A percentile compares a stretch with the other conserved stretches of the same genome.
Conservation (phyloP, 2,797 vertebrate genomes). For the Coranthus polyacanthus region DNA sequence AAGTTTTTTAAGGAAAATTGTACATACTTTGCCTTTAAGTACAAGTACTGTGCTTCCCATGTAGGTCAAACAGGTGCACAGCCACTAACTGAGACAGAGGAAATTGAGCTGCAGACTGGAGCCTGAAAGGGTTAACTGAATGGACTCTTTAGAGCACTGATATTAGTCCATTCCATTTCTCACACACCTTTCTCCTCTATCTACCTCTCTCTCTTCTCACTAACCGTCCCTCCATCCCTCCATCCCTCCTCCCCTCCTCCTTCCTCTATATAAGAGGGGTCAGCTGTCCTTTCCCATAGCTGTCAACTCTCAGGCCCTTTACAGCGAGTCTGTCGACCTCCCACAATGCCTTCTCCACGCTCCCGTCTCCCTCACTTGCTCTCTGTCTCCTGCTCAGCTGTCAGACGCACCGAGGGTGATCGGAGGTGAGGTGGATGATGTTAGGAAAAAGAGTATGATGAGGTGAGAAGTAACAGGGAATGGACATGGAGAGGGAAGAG, state of each 20-base stretch:
- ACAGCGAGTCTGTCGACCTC: constrained; percentile 57
- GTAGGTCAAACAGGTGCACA: too few species aligned
- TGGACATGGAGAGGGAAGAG: constrained; percentile 3
- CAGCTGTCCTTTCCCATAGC: constrained; percentile 71
- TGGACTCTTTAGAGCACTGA: constrained; percentile 53
- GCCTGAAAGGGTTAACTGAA: constrained; percentile 50
- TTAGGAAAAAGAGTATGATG: constrained; percentile 26
- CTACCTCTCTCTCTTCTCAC: constrained; percentile 18
- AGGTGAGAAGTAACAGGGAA: constrained; percentile 1
- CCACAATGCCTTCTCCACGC: constrained; percentile 11
- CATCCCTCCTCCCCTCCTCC: constrained; percentile 38
- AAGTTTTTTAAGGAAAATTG: too few species aligned
- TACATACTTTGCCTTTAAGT: too few species aligned
- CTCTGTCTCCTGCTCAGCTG: constrained; percentile 27
- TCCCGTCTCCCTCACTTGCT: not conserved
- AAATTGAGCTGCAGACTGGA: constrained; percentile 27
- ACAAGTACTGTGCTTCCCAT: too few species aligned
- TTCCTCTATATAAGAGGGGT: constrained; percentile 52
- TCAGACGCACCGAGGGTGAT: constrained; percentile 57
- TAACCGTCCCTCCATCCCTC: not conserved
- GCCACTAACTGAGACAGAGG: constrained; percentile 3
- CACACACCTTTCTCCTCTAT: constrained; percentile 25
- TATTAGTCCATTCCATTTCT: constrained; percentile 50
- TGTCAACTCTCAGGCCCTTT: constrained; percentile 74
- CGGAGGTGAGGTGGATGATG: constrained; percentile 80